Evolutionary conservation across 2,113 vertebrate genomes (phyloP).

Genomic region (Eonycteris spelaea): DNA sequence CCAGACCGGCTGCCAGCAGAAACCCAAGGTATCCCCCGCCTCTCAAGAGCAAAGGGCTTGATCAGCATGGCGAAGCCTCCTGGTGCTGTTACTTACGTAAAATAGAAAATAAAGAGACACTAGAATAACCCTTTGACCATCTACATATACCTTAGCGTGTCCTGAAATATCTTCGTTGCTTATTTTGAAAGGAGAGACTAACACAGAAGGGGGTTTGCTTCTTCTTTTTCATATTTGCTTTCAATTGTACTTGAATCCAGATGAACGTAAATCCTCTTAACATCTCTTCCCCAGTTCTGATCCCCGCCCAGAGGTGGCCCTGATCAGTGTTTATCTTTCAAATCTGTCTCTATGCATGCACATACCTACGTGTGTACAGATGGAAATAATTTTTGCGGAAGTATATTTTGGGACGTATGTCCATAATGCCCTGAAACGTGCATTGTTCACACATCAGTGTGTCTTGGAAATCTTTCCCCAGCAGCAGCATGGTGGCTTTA

Average conservation of each 20-base stretch:
- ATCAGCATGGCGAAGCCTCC: background rate
- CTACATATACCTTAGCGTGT: background rate
- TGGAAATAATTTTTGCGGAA: slow-evolving; percentile 2
- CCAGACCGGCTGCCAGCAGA: background rate
- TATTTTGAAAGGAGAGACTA: background rate
- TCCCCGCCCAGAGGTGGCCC: background rate
- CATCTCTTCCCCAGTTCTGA: background rate
- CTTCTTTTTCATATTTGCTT: background rate
- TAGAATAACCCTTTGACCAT: background rate
- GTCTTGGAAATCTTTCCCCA: background rate
- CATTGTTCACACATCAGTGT: background rate
- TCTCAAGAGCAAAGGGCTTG: background rate
- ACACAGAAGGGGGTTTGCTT: background rate
- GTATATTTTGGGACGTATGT: background rate
- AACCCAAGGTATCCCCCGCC: background rate
- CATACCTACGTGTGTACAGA: background rate
- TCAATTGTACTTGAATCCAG: background rate
- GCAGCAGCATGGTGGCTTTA: background rate
- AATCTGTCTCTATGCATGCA: background rate
- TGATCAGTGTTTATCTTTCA: background rate
- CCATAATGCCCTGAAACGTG: background rate
- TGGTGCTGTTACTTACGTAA: background rate
- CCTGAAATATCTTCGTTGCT: background rate
- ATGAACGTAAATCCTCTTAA: background rate
- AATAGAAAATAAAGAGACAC: background rate